These are phyloP conservation scores for Allacma fusca DNA, from an alignment of 2,888 invertebrate species.

Conservation along the genomic window DNA sequence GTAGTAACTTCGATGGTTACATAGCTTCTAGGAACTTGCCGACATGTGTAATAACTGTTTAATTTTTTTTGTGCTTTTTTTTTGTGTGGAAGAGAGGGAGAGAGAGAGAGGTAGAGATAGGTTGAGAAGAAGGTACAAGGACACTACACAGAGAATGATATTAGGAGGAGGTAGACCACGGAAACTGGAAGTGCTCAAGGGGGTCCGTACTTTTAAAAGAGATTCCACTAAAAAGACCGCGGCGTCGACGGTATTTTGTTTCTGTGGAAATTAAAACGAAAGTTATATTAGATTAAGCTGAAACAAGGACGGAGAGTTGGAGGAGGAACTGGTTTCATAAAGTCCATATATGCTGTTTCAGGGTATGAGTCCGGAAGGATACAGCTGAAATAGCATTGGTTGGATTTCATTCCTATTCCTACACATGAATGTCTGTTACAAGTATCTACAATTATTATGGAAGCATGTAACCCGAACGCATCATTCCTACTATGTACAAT, in stretches of 20 bases:
- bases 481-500: too few species aligned
- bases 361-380: too few species aligned
- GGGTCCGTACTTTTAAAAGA: slow-evolving; percentile 4
- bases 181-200: slow-evolving; percentile 2
- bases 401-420: too few species aligned
- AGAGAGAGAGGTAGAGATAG: neutral
- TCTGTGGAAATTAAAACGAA: slow-evolving; percentile 28
- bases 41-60: neutral
- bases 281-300: slow-evolving; percentile 22
- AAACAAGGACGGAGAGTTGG: neutral
- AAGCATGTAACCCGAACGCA: too few species aligned
- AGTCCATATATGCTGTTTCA: neutral
- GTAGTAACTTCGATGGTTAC: too few species aligned
- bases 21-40: too few species aligned
- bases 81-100: neutral
- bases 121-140: too few species aligned
- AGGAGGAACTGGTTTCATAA: neutral
- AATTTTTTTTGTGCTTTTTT: neutral
- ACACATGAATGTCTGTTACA: too few species aligned
- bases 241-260: neutral
- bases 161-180: slow-evolving; percentile 10
- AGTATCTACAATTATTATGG: too few species aligned
- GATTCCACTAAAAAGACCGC: neutral
- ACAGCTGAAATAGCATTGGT: too few species aligned
- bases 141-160: neutral